Percentiles rank a stretch among this genome's conserved stretches.
Conservation (phyloP, 2,888 invertebrate genomes). For the Epinotia bilunana region DNA sequence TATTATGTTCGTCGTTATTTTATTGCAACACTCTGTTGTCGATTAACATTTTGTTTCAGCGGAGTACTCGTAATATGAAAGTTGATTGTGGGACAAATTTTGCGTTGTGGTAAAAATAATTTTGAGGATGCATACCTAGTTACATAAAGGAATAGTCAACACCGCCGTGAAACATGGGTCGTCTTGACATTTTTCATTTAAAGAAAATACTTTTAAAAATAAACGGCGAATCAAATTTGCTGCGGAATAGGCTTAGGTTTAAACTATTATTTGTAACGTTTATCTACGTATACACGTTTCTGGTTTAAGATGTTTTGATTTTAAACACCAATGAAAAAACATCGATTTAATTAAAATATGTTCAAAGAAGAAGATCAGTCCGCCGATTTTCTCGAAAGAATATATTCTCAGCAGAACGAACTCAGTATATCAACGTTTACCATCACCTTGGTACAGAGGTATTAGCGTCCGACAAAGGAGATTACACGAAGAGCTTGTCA, state of each 20-base stretch:
- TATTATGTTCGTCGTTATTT: slow-evolving; percentile 8
- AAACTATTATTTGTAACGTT: too few species aligned
- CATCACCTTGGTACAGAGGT: slow-evolving; percentile 23
- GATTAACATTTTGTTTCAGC: neutral
- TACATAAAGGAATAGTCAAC: too few species aligned
- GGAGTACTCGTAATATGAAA: neutral
- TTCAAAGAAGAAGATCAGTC: neutral
- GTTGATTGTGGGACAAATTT: neutral
- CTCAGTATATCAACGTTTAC: neutral
- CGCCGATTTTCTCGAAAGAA: neutral
- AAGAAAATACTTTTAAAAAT: too few species aligned
- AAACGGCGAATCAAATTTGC: neutral
- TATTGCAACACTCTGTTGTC: slow-evolving; percentile 3
- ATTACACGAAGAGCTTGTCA: slow-evolving; percentile 14
- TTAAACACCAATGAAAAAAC: neutral
- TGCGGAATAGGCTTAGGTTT: neutral
- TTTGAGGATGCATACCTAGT: too few species aligned
- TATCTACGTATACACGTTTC: too few species aligned
- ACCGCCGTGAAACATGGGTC: too few species aligned
- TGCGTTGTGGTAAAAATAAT: neutral
- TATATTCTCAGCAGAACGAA: neutral
- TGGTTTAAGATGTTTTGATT: neutral
- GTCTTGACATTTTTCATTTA: too few species aligned
- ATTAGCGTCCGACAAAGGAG: slow-evolving; percentile 22
- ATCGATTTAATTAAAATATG: neutral